Conservation (phyloP, 2,113 vertebrate species). For the Synchiropus splendidus region DNA sequence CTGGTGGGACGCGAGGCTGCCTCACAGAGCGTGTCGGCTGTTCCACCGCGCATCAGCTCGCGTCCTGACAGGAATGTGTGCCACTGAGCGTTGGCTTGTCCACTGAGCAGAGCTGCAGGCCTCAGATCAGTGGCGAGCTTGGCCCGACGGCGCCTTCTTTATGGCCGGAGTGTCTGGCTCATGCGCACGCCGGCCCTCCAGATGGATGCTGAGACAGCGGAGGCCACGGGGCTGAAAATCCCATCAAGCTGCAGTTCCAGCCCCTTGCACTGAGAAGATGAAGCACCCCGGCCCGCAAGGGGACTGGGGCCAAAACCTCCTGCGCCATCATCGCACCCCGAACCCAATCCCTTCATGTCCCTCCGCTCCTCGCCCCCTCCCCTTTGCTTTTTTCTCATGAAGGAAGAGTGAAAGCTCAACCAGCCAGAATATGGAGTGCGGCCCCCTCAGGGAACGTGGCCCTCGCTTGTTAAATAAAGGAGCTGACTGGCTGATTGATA, state of each 20-base stretch:
- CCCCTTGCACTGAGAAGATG: conserved; percentile 68
- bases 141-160: conserved; percentile 52
- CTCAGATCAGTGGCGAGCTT: conserved; percentile 50
- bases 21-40: conserved; percentile 37
- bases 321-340: conserved; percentile 38
- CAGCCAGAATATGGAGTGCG: conserved; percentile 63
- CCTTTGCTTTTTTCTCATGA: conserved; percentile 29
- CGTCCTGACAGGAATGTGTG: conserved; percentile 53
- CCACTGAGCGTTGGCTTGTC: conserved; percentile 50
- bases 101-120: conserved; percentile 47
- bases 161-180: conserved; percentile 55
- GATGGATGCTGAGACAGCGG: conserved; percentile 52
- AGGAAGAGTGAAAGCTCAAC: conserved; percentile 58
- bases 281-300: conserved; percentile 57
- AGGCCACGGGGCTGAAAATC: conserved; percentile 69
- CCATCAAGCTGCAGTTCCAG: conserved; percentile 70
- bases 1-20: conserved; percentile 37
- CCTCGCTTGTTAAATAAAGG: conserved; percentile 73
- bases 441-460: conserved; percentile 62
- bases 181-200: conserved; percentile 51
- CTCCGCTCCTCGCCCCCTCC: conserved; percentile 31
- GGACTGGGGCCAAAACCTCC: conserved; percentile 57
- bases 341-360: conserved; percentile 41
- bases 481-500: conserved; percentile 73
- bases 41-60: conserved; percentile 50